Evolutionary conservation across 37 sponge, comb jelly and placozoan species (phyloP).

Genomic region (Cladorhizidae sp.): DNA sequence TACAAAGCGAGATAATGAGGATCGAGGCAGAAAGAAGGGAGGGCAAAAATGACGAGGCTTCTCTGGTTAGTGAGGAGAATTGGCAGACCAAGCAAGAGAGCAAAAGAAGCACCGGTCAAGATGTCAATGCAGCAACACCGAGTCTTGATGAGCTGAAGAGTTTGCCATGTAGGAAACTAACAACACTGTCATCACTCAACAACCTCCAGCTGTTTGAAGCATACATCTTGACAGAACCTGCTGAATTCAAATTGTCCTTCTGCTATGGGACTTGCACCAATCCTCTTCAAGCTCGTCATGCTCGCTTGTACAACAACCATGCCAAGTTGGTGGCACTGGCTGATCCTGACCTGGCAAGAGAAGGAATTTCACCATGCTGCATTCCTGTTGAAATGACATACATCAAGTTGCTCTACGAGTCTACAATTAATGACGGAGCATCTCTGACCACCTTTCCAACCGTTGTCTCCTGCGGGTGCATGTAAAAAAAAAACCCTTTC

Average conservation of each 20-base stretch:
- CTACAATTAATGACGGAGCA: too few relatives aligned
- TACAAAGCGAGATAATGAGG: too few relatives aligned
- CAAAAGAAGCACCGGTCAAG: not conserved
- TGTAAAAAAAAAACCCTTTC: not conserved
- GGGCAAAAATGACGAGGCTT: not conserved
- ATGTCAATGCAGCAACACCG: not conserved
- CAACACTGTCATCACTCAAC: too few relatives aligned
- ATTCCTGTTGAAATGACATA: not conserved
- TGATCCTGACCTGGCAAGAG: not conserved
- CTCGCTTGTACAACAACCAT: not conserved
- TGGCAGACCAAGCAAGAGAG: not conserved
- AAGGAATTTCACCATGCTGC: constrained; percentile 23
- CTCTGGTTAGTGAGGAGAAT: not conserved
- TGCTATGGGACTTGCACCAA: constrained; percentile 26
- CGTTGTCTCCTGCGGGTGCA: not conserved
- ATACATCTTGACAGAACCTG: not conserved
- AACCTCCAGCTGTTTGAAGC: constrained; percentile 7
- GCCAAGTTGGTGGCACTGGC: not conserved
- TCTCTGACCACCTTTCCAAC: not conserved
- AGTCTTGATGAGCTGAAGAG: not conserved
- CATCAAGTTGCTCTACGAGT: not conserved
- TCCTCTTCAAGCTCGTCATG: not conserved
- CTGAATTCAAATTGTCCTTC: not conserved
- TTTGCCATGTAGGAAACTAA: not conserved
- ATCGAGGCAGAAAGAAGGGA: too few relatives aligned